Conservation (phyloP, 2,797 vertebrate species). For the Capromys pilorides region DNA sequence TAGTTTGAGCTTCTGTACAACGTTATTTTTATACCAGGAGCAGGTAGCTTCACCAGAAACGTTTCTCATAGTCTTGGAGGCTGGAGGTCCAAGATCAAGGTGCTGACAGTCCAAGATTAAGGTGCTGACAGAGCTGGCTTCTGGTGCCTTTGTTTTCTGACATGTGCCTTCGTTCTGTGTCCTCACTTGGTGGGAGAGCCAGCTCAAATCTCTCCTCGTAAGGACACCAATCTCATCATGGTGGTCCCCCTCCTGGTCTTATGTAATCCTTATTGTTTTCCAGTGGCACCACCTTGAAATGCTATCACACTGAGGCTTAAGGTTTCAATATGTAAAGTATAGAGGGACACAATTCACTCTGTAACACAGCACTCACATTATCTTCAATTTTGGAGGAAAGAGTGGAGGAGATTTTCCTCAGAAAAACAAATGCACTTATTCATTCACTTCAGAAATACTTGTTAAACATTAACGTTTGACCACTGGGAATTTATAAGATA, state of each 20-base stretch:
- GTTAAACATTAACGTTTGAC: background rate
- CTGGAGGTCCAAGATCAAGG: background rate
- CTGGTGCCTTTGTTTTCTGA: background rate
- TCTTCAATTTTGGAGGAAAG: background rate
- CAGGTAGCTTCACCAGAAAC: background rate
- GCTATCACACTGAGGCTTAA: background rate
- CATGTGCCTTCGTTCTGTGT: background rate
- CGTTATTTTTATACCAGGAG: background rate
- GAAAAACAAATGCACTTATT: background rate
- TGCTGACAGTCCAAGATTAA: background rate
- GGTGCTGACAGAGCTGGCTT: too few species aligned
- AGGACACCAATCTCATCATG: background rate
- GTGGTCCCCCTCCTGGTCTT: background rate
- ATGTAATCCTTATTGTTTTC: background rate
- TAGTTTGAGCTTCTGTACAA: background rate
- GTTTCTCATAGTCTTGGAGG: background rate
- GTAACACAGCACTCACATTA: too few species aligned
- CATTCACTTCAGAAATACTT: background rate
- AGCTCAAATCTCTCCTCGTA: background rate
- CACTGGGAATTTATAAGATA: fast-evolving
- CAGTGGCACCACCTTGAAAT: background rate
- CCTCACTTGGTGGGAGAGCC: background rate
- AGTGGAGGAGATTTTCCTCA: background rate
- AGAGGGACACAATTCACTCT: background rate
- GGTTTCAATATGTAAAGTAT: background rate